phyloP scores from a whole-genome alignment of 1,140 invertebrate species.

The Gryon sp. region DNA sequence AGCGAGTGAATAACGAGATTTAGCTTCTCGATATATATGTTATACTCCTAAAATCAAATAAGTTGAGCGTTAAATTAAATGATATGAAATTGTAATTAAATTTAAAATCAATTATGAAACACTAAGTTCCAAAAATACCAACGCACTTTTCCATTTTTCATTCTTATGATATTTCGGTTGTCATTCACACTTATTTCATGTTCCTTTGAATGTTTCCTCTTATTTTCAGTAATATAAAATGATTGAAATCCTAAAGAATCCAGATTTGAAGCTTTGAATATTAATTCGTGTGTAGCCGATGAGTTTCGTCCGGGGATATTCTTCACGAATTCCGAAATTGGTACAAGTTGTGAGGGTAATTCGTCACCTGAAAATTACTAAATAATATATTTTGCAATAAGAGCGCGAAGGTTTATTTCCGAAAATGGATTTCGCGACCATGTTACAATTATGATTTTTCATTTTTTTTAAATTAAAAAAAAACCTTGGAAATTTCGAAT shows the following conservation, averaged over 20 bases:
- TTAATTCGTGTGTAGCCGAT: not conserved
- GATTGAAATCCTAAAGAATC: constrained; percentile 9
- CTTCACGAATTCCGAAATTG: constrained; percentile 12
- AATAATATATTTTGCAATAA: not conserved
- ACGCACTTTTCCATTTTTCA: not conserved
- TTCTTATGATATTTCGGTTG: not conserved
- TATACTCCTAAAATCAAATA: not conserved
- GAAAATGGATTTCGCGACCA: too few species aligned
- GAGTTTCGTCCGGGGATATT: constrained; percentile 10
- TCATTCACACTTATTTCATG: not conserved
- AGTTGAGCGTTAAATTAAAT: too few species aligned
- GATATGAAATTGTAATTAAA: too few species aligned
- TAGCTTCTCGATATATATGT: too few species aligned
- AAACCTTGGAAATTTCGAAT: constrained; percentile 80
- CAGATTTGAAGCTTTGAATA: constrained; percentile 7
- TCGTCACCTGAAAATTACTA: constrained; percentile 10
- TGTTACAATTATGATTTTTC: too few species aligned
- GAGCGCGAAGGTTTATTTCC: too few species aligned
- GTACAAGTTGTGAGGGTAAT: constrained; percentile 15
- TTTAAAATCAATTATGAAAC: too few species aligned
- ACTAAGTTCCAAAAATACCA: too few species aligned
- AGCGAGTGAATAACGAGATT: too few species aligned
- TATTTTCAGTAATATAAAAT: constrained; percentile 1
- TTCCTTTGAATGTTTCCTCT: not conserved
- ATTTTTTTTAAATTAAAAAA: too few species aligned